A percentile compares a stretch with the other conserved stretches of the same genome.
Conservation (phyloP, 1,140 invertebrate genomes). For the Hestina assimilis region DNA sequence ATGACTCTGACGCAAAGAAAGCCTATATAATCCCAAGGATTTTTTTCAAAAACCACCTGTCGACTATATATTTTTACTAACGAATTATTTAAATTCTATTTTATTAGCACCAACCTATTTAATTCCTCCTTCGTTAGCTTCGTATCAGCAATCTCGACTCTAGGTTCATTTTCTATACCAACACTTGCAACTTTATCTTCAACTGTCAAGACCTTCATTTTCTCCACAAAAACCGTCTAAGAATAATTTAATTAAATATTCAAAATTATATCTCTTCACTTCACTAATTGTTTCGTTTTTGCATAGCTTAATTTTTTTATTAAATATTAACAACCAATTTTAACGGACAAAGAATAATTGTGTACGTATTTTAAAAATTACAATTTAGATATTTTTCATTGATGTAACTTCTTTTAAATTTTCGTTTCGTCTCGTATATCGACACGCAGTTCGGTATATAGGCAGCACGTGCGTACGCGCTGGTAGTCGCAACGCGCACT, state of each 20-base stretch:
- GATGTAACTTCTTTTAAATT: conserved; percentile 14
- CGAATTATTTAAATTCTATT: not conserved
- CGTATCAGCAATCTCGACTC: conserved; percentile 42
- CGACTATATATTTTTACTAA: not conserved
- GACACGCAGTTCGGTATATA: conserved; percentile 15
- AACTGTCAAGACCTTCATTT: conserved; percentile 65
- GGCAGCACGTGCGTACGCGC: conserved; percentile 31
- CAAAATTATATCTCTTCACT: not conserved
- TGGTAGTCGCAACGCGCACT: conserved; percentile 36
- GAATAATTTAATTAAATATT: too few relatives aligned
- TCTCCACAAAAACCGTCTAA: conserved; percentile 9
- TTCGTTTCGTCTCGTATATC: conserved; percentile 44
- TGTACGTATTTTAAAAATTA: too few relatives aligned
- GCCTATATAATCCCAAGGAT: not conserved
- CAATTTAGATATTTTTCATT: conserved; percentile 5
- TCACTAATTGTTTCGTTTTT: conserved; percentile 21
- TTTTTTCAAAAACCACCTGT: not conserved
- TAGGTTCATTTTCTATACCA: conserved; percentile 56
- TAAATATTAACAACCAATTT: too few relatives aligned
- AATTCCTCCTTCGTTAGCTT: conserved; percentile 66
- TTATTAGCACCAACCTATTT: conserved; percentile 48
- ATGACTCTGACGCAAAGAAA: not conserved
- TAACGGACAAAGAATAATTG: too few relatives aligned
- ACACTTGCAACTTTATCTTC: conserved; percentile 61
- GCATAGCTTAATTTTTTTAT: too few relatives aligned